A percentile compares a stretch with the other conserved stretches of the same genome.
These are phyloP conservation scores for Drosophila punjabiensis DNA, from an alignment of 1,140 invertebrate species.

Conservation along the genomic window DNA sequence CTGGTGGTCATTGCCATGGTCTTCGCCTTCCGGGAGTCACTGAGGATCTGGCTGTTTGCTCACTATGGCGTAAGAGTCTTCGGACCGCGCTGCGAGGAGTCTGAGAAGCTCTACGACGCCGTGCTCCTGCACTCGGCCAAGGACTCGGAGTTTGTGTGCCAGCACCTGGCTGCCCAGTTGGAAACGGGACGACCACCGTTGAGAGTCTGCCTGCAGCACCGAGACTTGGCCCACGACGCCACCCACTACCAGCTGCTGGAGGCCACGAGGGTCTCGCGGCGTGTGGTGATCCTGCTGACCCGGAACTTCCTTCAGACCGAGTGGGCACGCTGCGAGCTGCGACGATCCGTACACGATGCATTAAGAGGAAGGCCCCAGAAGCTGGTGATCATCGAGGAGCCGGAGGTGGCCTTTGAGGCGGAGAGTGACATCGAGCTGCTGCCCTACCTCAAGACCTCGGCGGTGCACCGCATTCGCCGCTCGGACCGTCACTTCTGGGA, in stretches of 20 bases:
- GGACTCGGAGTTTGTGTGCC: constrained; percentile 95
- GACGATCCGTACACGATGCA: constrained; percentile 93
- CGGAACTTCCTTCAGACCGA: constrained; percentile 94
- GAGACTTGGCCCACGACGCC: constrained; percentile 89
- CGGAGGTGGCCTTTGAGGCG: constrained; percentile 90
- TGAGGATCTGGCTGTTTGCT: constrained; percentile 94
- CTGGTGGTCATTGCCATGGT: constrained; percentile 90
- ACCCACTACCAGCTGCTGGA: constrained; percentile 91
- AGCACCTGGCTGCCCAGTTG: constrained; percentile 92
- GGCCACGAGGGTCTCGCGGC: constrained; percentile 93
- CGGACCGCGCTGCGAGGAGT: constrained; percentile 89
- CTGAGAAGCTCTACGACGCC: constrained; percentile 95
- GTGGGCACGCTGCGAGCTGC: constrained; percentile 93
- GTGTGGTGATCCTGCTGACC: constrained; percentile 92
- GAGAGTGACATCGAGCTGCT: constrained; percentile 94
- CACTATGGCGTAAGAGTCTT: constrained; percentile 94
- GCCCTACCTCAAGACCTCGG: constrained; percentile 94
- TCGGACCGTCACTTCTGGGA: constrained; percentile 96
- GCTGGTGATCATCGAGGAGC: constrained; percentile 93
- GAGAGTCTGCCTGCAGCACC: constrained; percentile 94
- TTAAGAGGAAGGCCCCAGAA: constrained; percentile 92
- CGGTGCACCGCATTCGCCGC: constrained; percentile 93
- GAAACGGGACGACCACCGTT: constrained; percentile 91
- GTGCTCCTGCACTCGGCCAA: constrained; percentile 97
- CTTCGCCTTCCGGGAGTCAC: constrained; percentile 93